These are phyloP conservation scores for Lottia gigantea DNA, from an alignment of 2,888 invertebrate species.

Conservation along the genomic window DNA sequence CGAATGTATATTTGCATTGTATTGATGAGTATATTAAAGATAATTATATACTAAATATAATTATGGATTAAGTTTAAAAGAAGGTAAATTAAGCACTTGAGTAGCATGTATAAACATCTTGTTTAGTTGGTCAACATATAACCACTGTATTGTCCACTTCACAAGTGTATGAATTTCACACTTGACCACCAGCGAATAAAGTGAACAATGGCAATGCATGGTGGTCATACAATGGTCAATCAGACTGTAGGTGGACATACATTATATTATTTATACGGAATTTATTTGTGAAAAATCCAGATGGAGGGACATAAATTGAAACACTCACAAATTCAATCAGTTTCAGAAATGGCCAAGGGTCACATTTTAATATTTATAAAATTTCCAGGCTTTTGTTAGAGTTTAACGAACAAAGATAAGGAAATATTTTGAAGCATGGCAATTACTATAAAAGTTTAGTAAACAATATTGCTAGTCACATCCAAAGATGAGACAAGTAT, in stretches of 20 bases:
- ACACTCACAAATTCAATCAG: neutral
- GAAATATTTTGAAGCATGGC: too few relatives aligned
- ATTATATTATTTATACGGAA: too few relatives aligned
- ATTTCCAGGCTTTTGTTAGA: too few relatives aligned
- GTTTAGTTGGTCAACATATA: neutral
- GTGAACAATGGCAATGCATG: neutral
- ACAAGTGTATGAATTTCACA: slow-evolving; percentile 11
- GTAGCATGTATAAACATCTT: neutral
- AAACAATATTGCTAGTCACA: too few relatives aligned
- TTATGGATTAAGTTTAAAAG: neutral
- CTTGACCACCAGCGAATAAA: slow-evolving; percentile 3
- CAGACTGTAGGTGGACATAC: slow-evolving; percentile 1
- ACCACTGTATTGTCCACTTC: neutral
- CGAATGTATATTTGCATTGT: neutral
- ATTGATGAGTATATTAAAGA: neutral
- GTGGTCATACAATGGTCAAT: neutral
- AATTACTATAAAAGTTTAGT: too few relatives aligned
- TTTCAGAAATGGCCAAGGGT: neutral
- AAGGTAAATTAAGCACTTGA: slow-evolving; percentile 2
- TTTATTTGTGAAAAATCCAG: neutral
- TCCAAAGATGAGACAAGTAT: too few relatives aligned
- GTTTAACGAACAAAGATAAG: too few relatives aligned
- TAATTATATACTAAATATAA: slow-evolving; percentile 9
- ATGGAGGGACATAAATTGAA: neutral
- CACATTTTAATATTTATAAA: too few relatives aligned